Conservation (phyloP, 2,113 vertebrate genomes). For the Xiphias gladius region DNA sequence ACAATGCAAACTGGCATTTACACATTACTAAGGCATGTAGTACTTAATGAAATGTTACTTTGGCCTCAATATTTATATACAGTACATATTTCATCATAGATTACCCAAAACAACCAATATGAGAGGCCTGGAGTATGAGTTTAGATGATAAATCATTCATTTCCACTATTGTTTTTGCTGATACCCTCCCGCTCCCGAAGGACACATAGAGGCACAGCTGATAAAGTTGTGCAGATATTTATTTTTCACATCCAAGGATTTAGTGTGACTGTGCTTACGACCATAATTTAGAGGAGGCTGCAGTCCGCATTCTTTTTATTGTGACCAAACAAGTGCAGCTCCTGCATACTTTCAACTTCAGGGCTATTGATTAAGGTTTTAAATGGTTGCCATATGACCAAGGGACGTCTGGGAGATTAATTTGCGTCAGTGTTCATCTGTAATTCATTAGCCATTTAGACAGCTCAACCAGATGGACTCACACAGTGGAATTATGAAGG, state of each 20-base stretch:
- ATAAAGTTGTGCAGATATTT: constrained; percentile 98
- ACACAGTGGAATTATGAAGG: constrained; percentile 80
- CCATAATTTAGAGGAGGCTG: constrained; percentile 94
- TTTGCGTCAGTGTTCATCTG: constrained; percentile 98
- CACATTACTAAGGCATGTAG: background rate
- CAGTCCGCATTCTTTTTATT: constrained; percentile 96
- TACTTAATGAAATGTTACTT: constrained; percentile 29
- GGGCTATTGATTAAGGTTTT: constrained; percentile 99
- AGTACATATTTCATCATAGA: constrained; percentile 30
- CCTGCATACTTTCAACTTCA: constrained; percentile 98
- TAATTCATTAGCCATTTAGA: constrained; percentile 99
- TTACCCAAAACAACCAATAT: constrained; percentile 30
- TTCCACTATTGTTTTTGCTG: constrained; percentile 83
- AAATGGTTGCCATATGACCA: constrained; percentile 98
- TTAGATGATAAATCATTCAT: constrained; percentile 65
- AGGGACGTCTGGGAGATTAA: constrained; percentile 98
- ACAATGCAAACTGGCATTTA: constrained; percentile 22
- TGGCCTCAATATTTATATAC: constrained; percentile 6
- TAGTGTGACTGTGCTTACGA: constrained; percentile 98
- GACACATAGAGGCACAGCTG: constrained; percentile 90
- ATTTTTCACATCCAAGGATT: constrained; percentile 95
- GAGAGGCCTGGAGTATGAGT: constrained; percentile 31
- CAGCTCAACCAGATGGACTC: constrained; percentile 94
- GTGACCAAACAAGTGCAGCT: constrained; percentile 97
- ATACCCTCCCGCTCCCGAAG: constrained; percentile 88